Percentiles rank a stretch among this genome's conserved stretches.
Evolutionary conservation across 2,113 vertebrate species (phyloP).

Genomic region (Scatophagus argus): DNA sequence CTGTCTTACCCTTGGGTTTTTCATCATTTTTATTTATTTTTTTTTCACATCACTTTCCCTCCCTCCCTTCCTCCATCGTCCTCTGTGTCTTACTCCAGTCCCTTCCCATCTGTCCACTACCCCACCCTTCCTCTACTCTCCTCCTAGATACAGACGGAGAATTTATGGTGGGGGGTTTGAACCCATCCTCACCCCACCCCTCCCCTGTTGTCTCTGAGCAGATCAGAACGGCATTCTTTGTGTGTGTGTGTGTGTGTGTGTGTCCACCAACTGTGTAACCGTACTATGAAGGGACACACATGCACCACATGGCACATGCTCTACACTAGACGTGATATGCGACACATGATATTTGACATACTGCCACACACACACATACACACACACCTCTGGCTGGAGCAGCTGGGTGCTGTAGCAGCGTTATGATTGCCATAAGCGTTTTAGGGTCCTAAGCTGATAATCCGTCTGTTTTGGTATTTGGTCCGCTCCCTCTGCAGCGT

Average conservation of each 20-base stretch:
- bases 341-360: constrained; percentile 48
- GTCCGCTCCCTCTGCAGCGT: constrained; percentile 28
- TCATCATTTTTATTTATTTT: constrained; percentile 32
- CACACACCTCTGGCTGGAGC: constrained; percentile 53
- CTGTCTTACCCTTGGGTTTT: constrained; percentile 21
- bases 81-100: constrained; percentile 24
- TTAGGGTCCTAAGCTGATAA: constrained; percentile 77
- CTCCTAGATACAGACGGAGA: constrained; percentile 56
- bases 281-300: constrained; percentile 32
- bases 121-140: constrained; percentile 2
- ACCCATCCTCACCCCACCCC: constrained; percentile 33
- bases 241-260: constrained; percentile 36
- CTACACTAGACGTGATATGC: constrained; percentile 10
- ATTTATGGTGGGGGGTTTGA: constrained; percentile 51
- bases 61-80: constrained; percentile 3
- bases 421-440: constrained; percentile 68
- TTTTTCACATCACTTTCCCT: constrained; percentile 16
- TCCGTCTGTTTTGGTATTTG: constrained; percentile 78
- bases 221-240: constrained; percentile 46
- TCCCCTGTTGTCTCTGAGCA: constrained; percentile 59
- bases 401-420: constrained; percentile 43
- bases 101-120: constrained; percentile 42
- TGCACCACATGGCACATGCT: constrained; percentile 41
- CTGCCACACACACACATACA: constrained; percentile 26
- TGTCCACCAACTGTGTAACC: constrained; percentile 27